These are phyloP conservation scores for Euplexia lucipara DNA, from an alignment of 2,888 invertebrate genomes.

Conservation along the genomic window DNA sequence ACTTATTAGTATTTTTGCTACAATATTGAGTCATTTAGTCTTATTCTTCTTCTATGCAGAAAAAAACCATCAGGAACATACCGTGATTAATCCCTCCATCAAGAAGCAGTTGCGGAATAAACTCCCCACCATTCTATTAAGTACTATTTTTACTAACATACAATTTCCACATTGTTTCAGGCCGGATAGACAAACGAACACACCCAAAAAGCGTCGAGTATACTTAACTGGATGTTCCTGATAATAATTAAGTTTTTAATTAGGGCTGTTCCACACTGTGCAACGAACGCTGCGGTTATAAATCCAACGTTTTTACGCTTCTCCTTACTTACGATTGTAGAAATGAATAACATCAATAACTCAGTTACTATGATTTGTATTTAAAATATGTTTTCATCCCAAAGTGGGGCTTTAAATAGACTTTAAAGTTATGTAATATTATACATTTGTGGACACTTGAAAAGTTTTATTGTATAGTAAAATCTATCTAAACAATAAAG, in stretches of 20 bases:
- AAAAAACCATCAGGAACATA: too few relatives aligned
- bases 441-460: not conserved
- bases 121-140: too few relatives aligned
- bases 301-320: constrained; percentile 43
- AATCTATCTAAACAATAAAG: constrained; percentile 5
- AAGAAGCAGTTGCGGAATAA: too few relatives aligned
- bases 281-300: constrained; percentile 70
- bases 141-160: too few relatives aligned
- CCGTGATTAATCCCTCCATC: too few relatives aligned
- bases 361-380: not conserved
- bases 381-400: constrained; percentile 3
- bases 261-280: constrained; percentile 69
- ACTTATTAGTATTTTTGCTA: too few relatives aligned
- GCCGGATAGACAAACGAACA: constrained; percentile 70
- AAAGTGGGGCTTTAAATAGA: constrained; percentile 43
- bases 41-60: too few relatives aligned
- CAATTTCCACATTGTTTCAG: constrained; percentile 74
- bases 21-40: too few relatives aligned
- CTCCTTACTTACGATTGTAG: constrained; percentile 24
- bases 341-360: constrained; percentile 5
- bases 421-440: constrained; percentile 26
- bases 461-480: constrained; percentile 8
- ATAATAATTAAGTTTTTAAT: constrained; percentile 72
- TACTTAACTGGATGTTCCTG: constrained; percentile 87
- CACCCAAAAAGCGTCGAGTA: constrained; percentile 68